Evolutionary conservation across 2,113 vertebrate genomes (phyloP).

Genomic region (Mus pahari): DNA sequence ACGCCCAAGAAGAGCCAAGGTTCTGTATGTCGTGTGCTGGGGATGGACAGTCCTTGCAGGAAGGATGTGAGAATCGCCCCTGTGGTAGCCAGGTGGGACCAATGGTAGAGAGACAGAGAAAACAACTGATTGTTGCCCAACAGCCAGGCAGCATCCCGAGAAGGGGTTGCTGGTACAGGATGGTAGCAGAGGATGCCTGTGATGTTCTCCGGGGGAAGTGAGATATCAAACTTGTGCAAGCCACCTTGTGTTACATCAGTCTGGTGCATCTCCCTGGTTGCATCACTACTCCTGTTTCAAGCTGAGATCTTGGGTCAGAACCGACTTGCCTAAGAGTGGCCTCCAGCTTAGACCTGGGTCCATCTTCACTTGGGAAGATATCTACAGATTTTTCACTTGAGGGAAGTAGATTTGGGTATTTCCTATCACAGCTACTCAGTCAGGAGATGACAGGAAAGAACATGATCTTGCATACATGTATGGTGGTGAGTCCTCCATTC

Average conservation of each 20-base stretch:
- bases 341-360: not conserved
- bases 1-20: not conserved
- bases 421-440: not conserved
- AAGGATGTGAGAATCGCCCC: too few relatives aligned
- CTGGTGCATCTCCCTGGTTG: not conserved
- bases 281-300: not conserved
- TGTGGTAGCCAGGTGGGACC: not conserved
- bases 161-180: fast-evolving
- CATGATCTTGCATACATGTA: fast-evolving
- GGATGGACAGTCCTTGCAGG: not conserved
- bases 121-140: not conserved
- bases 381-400: not conserved
- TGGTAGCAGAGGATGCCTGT: too few relatives aligned
- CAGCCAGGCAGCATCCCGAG: not conserved
- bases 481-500: fast-evolving
- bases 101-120: not conserved
- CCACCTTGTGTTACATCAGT: too few relatives aligned
- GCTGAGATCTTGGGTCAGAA: conserved; percentile 17
- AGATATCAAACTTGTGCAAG: not conserved
- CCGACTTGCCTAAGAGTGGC: not conserved
- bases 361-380: not conserved
- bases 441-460: not conserved
- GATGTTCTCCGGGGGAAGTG: not conserved
- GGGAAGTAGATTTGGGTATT: not conserved
- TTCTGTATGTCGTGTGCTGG: not conserved